Conservation (phyloP, 2,888 invertebrate species). For the Tetragnatha montana region DNA sequence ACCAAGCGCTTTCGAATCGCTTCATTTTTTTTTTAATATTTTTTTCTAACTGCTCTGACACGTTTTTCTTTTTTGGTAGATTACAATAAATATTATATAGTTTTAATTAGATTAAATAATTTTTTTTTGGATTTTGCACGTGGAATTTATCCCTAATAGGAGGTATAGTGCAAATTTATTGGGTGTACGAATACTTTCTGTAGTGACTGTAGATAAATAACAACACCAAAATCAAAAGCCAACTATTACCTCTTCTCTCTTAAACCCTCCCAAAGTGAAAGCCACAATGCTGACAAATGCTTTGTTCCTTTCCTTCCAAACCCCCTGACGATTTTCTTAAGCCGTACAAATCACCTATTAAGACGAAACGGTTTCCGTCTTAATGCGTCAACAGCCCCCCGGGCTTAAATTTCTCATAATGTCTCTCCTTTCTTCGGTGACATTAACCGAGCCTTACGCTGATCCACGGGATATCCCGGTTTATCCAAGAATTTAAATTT, state of each 20-base stretch:
- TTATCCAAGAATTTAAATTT: constrained; percentile 52
- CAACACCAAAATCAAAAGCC: too few relatives aligned
- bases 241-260: background rate
- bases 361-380: constrained; percentile 38
- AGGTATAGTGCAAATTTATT: too few relatives aligned
- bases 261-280: background rate
- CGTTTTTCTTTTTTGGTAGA: too few relatives aligned
- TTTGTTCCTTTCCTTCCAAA: background rate
- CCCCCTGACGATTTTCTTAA: constrained; percentile 18
- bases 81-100: too few relatives aligned
- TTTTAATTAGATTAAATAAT: too few relatives aligned
- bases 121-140: too few relatives aligned
- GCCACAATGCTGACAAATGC: constrained; percentile 23
- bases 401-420: constrained; percentile 47
- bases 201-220: too few relatives aligned
- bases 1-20: too few relatives aligned
- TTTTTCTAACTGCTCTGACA: too few relatives aligned
- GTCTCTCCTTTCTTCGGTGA: constrained; percentile 54
- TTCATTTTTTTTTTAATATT: too few relatives aligned
- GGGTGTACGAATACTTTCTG: too few relatives aligned
- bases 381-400: constrained; percentile 46
- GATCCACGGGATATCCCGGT: constrained; percentile 42
- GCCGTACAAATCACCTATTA: constrained; percentile 54
- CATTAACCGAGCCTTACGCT: constrained; percentile 60
- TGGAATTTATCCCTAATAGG: too few relatives aligned